Evolutionary conservation across 2,113 vertebrate species (phyloP).

Genomic region (Megaceryle torquata): DNA sequence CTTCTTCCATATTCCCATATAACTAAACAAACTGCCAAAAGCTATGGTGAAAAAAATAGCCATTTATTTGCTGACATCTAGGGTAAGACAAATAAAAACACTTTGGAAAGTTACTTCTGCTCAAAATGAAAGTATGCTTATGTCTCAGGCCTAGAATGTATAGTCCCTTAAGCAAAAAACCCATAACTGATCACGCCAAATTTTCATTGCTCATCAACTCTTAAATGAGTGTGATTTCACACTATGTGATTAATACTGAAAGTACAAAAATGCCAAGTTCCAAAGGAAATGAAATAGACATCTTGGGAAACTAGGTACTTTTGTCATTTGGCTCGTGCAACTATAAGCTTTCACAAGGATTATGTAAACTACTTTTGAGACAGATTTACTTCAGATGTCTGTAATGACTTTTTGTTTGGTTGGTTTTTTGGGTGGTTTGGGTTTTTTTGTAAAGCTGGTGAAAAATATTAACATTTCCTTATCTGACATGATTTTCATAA

Average conservation of each 20-base stretch:
- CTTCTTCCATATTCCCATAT: neutral
- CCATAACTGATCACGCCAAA: neutral
- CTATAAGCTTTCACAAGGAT: neutral
- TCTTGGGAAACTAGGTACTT: neutral
- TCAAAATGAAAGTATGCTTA: neutral
- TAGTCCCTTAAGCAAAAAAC: neutral
- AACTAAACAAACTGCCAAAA: neutral
- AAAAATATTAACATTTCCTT: neutral
- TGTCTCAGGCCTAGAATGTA: neutral
- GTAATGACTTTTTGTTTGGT: too few relatives aligned
- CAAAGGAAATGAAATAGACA: neutral
- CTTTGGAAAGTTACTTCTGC: neutral
- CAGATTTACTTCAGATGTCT: too few relatives aligned
- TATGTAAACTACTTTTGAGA: neutral
- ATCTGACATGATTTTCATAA: neutral
- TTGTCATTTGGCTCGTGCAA: neutral
- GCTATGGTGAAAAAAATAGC: neutral
- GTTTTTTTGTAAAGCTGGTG: neutral
- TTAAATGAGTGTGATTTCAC: constrained; percentile 23
- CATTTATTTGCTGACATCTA: neutral
- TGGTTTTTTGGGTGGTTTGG: too few relatives aligned
- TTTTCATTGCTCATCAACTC: neutral
- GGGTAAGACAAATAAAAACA: neutral
- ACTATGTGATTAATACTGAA: neutral
- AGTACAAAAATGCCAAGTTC: neutral